Base-by-base conservation (phyloP, 1,140 invertebrate species). In the Leptinotarsa undecemlineata region DNA sequence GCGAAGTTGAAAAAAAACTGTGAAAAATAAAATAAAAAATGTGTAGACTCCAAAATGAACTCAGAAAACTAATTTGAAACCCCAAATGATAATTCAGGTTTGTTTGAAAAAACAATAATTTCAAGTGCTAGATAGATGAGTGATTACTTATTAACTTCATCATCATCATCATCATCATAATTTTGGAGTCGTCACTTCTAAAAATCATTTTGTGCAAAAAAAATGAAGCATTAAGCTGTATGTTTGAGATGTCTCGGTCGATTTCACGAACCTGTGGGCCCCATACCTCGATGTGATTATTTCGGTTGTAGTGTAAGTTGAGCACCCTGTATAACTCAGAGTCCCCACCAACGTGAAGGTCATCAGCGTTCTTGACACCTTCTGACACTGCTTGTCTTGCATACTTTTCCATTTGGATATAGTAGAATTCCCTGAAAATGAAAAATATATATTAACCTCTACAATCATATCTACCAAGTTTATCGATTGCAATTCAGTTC, bases 331-430 rank as follows among this genome's bases (percentile, higher is more conserved):
- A 98, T 78, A 99, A 92, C 88, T 99, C 98, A 68, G 96, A 98
- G 86, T 99, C 98, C 26, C 91, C 91, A 72, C 93, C 94, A 48
- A 99, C 96, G 82, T 94, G 92, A 60, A 99, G 89, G 82, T 99
- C 97, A 75, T 99, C 97, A 26, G 92, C 89, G 83, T 91, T 92
- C 86, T 98, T 97, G 77, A 98, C 90, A 67, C 98, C 98, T 88
- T 99, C 98, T 77, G 95, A 96, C 78, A 99, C 92, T 47, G 97
- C 95, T 87, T 99, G 97, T 80, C 98, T 91, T 71, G 98, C 97
- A 88, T 98, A 99, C 87, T 99, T 99, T 89, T 99, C 98, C 97
- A 99, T 99, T 89, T 99, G 98, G 85, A 99, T 99, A 89, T 99
- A 99, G 90, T 98, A 99, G 90, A 99, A 99, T 89, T 99, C 98